Evolutionary conservation across 2,113 vertebrate species (phyloP).

Genomic region (Cebus imitator): DNA sequence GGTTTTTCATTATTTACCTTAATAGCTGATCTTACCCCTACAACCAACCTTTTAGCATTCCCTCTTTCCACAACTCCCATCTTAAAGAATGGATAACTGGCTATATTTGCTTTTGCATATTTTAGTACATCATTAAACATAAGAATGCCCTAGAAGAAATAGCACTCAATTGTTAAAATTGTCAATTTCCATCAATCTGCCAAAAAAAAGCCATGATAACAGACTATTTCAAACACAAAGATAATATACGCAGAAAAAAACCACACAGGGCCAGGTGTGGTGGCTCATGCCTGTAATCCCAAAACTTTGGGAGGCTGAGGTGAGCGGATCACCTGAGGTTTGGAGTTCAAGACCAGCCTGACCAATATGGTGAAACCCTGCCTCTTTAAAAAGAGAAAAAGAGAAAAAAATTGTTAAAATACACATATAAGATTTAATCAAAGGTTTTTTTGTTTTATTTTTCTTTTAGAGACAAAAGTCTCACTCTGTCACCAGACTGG

Average conservation of each 20-base stretch:
- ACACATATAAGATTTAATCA: neutral
- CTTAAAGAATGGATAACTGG: neutral
- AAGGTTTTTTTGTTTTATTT: neutral
- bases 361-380: too few species aligned
- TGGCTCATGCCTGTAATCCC: too few species aligned
- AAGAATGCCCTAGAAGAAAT: constrained; percentile 25
- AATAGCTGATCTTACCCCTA: neutral
- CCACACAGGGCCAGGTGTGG: neutral
- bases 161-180: neutral
- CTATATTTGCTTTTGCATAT: constrained; percentile 2
- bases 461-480: too few species aligned
- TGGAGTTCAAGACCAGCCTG: too few species aligned
- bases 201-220: constrained; percentile 30
- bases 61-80: neutral
- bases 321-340: too few species aligned
- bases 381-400: too few species aligned
- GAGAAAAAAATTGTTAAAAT: too few species aligned
- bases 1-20: constrained; percentile 42
- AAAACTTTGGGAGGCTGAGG: too few species aligned
- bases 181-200: constrained; percentile 28
- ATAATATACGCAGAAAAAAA: neutral
- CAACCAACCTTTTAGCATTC: neutral
- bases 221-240: constrained; percentile 47
- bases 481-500: too few species aligned
- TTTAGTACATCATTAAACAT: constrained; percentile 27